Evolutionary conservation across 2,888 invertebrate genomes (phyloP), one percentile per base, ranked within the genome.

Genomic region (Nomada hirtipes): DNA sequence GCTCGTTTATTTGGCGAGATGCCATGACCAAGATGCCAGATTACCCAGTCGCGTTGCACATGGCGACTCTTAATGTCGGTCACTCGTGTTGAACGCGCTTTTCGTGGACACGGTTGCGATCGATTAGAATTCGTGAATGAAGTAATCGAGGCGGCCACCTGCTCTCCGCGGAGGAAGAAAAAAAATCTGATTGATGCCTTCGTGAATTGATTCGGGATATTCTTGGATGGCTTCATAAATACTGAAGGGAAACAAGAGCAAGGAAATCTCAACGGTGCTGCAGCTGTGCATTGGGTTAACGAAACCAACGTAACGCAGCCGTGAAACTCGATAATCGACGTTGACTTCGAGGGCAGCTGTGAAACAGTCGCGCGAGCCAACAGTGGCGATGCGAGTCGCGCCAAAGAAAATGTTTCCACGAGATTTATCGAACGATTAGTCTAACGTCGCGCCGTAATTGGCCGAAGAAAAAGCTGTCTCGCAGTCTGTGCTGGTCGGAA

Each of bases 1-100:
- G 70, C 65, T 83, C 76, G 83, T 87, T 86, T 83, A 84, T 88
- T 88, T 88, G 88, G 84, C 86, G 52, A 87, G 88, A 88, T 87
- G 88, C 88, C 85, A 84, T 60, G 80, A 57, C 42, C 82, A 36
- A 36, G 36, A 36, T 36, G 36, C 36, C 36, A 84, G 87, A 87
- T 88, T 88, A 80, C 67, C 55, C 84, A 83, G 79, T 79, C 83
- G 80, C 83, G 75, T 82, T 83, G 82, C 83, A 82, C 85, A 81
- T 74, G 85, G 59, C 76, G 72, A 84, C 78, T 85, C 76, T 88
- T 85, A 88, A 88, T 83, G 81, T 84, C 85, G 76, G 79, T 81
- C 84, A 70, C 64, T 42, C 59, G 60, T 15, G 67, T n/a, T 20
- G 18, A 44, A 26, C 23, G 23, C 61, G 18, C 4, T 60, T 23